These are phyloP conservation scores for Spicauda simplicius DNA, from an alignment of 2,888 invertebrate species.

Conservation along the genomic window DNA sequence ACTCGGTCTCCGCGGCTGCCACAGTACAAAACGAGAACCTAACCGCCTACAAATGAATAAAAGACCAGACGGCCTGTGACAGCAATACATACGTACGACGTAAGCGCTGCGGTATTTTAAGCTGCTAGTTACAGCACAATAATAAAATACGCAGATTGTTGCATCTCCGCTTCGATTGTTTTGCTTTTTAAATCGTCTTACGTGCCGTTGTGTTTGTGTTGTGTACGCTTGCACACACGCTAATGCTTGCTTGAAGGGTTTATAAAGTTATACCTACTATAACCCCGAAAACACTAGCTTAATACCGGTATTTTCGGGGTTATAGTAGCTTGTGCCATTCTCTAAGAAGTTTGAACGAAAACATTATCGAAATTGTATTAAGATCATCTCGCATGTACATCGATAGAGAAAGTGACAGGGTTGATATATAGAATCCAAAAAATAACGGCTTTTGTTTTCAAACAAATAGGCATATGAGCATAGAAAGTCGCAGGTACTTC, in stretches of 20 bases:
- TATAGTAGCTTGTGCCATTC: too few relatives aligned
- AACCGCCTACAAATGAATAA: conserved; percentile 45
- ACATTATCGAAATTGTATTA: too few relatives aligned
- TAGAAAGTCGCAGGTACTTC: background rate
- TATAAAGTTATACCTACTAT: too few relatives aligned
- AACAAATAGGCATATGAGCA: background rate
- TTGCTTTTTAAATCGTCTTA: conserved; percentile 3
- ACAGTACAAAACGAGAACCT: conserved; percentile 42
- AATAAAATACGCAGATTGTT: conserved; percentile 3
- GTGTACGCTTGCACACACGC: too few relatives aligned
- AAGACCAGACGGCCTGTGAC: conserved; percentile 37
- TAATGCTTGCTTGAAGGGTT: too few relatives aligned
- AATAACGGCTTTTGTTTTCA: background rate
- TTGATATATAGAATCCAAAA: too few relatives aligned
- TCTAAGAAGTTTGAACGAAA: too few relatives aligned
- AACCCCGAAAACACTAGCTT: too few relatives aligned
- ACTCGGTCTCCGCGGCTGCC: conserved; percentile 18
- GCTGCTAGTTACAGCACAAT: conserved; percentile 19
- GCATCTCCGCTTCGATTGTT: background rate
- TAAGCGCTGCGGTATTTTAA: conserved; percentile 20
- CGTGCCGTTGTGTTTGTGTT: background rate
- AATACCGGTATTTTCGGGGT: too few relatives aligned
- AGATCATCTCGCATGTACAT: too few relatives aligned
- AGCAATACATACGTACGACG: conserved; percentile 26
- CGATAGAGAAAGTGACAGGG: too few relatives aligned